Evolutionary conservation across 2,888 invertebrate genomes (phyloP).

Genomic region (Octonoba sinensis): DNA sequence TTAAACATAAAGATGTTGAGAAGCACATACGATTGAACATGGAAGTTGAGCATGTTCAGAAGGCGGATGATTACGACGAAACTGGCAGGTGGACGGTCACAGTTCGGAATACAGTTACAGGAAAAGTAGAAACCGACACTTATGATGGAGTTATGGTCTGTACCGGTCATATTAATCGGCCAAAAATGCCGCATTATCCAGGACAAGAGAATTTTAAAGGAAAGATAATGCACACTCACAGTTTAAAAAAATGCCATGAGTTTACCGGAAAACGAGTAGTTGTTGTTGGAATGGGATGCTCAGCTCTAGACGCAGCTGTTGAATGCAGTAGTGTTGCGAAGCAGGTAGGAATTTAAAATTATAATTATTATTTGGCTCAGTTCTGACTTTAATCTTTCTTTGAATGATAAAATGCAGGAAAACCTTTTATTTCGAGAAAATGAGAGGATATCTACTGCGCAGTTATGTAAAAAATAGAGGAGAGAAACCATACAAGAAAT

Average conservation of each 20-base stretch:
- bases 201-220: constrained; percentile 70
- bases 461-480: too few species aligned
- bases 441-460: too few species aligned
- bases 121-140: constrained; percentile 13
- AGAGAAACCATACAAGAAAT: too few species aligned
- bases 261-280: constrained; percentile 70
- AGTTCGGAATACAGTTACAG: constrained; percentile 16
- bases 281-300: constrained; percentile 73
- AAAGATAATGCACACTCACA: constrained; percentile 66
- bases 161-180: constrained; percentile 72
- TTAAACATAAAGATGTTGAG: constrained; percentile 62
- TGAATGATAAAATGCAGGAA: too few species aligned
- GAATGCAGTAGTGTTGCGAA: constrained; percentile 56
- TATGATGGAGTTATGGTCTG: constrained; percentile 73
- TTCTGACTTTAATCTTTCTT: too few species aligned
- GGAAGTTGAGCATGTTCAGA: constrained; percentile 28
- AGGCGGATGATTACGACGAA: constrained; percentile 48
- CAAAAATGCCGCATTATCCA: constrained; percentile 70
- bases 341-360: constrained; percentile 46
- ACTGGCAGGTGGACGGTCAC: constrained; percentile 65
- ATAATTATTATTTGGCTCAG: too few species aligned
- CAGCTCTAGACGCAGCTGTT: constrained; percentile 68
- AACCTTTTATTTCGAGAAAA: too few species aligned
- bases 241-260: constrained; percentile 51
- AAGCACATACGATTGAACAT: constrained; percentile 62